Percentiles rank a stretch among this genome's conserved stretches.
Conservation (phyloP, 53 echinoderm and acorn worm species). For the Holothuria leucospilota region DNA sequence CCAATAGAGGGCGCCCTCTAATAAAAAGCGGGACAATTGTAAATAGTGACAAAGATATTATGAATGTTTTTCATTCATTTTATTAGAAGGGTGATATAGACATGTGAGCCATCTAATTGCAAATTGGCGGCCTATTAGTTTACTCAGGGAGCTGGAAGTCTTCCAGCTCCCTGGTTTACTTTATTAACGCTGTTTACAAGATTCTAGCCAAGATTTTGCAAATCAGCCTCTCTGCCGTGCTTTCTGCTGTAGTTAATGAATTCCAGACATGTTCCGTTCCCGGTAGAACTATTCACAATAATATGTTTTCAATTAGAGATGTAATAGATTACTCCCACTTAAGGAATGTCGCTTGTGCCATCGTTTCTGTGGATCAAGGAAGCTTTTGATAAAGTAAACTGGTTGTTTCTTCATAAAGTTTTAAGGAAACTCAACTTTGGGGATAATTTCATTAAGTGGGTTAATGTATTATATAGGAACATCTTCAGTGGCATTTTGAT, state of each 20-base stretch:
- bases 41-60: no score
- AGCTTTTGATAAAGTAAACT: slow-evolving; percentile 55
- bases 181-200: no score
- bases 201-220: slow-evolving; percentile 8
- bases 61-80: no score
- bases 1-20: no score
- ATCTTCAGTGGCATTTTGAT: slow-evolving; percentile 40
- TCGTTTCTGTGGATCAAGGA: slow-evolving; percentile 61
- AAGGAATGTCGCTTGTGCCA: not conserved
- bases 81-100: no score
- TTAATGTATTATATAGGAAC: slow-evolving; percentile 13
- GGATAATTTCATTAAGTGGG: slow-evolving; percentile 29
- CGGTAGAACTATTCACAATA: slow-evolving; percentile 57
- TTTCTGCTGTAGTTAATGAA: slow-evolving; percentile 18
- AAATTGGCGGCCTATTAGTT: no score
- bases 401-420: slow-evolving; percentile 42
- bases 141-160: no score
- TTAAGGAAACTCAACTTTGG: slow-evolving; percentile 45
- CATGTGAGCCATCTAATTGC: no score
- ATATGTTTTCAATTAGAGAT: slow-evolving; percentile 61
- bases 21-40: no score
- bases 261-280: slow-evolving; percentile 61
- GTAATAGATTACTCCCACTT: slow-evolving; percentile 22
- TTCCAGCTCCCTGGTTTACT: no score
- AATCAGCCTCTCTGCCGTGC: slow-evolving; percentile 8